phyloP scores from a whole-genome alignment of 2,888 invertebrate genomes.

The Pollenia griseotomentosa region DNA sequence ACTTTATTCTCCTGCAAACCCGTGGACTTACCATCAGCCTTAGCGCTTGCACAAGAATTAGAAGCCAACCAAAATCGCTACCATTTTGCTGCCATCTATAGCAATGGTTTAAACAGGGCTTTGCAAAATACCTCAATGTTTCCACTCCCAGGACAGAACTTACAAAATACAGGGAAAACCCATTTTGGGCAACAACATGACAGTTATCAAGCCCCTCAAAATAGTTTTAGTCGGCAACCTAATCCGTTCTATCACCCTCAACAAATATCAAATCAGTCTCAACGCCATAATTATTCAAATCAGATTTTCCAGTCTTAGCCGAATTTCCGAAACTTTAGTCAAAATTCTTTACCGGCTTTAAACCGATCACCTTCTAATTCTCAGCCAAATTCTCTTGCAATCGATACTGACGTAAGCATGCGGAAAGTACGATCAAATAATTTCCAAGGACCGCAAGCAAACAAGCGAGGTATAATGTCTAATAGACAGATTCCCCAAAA shows the following conservation, averaged over 20 bases:
- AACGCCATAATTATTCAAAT: too few species aligned
- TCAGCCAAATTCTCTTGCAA: background rate
- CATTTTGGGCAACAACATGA: background rate
- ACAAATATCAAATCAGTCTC: background rate
- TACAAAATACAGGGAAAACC: background rate
- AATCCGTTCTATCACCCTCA: background rate
- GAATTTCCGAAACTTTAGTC: background rate
- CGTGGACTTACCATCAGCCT: conserved; percentile 4
- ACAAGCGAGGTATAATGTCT: background rate
- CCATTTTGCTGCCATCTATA: background rate
- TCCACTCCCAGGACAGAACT: background rate
- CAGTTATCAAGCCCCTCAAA: background rate
- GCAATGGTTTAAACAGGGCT: background rate
- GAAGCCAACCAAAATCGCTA: too few species aligned
- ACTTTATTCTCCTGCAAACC: background rate
- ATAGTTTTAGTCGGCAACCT: background rate
- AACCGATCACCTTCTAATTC: background rate
- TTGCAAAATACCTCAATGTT: background rate
- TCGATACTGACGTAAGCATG: background rate
- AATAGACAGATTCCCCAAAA: background rate
- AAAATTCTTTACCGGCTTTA: background rate
- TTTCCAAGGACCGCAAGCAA: background rate
- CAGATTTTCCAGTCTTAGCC: background rate
- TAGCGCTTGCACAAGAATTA: conserved; percentile 5
- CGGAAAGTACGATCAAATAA: background rate